Conservation (phyloP, 2,113 vertebrate species). For the Notarius lentiginosus region DNA sequence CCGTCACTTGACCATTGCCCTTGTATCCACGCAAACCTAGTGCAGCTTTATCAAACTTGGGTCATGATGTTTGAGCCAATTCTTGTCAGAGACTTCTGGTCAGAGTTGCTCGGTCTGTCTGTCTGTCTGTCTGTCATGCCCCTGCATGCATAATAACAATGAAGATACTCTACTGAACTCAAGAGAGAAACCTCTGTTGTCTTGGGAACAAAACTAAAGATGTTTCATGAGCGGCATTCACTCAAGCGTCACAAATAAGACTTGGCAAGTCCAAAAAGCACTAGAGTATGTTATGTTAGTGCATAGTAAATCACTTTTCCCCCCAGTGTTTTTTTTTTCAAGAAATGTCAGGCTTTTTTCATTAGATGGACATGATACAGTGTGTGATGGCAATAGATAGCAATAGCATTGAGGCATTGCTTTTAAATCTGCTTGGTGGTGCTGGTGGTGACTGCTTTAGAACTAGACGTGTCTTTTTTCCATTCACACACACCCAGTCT, state of each 20-base stretch:
- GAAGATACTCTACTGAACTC: slow-evolving; percentile 12
- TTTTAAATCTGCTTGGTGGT: slow-evolving; percentile 7
- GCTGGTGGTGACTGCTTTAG: slow-evolving; percentile 28
- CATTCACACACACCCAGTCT: neutral
- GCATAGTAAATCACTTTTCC: neutral
- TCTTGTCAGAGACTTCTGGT: slow-evolving; percentile 1
- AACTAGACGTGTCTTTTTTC: slow-evolving; percentile 3
- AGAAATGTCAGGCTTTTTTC: neutral
- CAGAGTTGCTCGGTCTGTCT: neutral
- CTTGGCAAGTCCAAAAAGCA: neutral
- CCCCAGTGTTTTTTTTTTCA: neutral
- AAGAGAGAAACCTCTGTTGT: slow-evolving; percentile 41
- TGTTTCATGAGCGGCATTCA: neutral
- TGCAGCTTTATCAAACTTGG: slow-evolving; percentile 62
- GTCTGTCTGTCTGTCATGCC: slow-evolving; percentile 1
- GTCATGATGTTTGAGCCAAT: slow-evolving; percentile 57
- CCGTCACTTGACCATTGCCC: slow-evolving; percentile 59
- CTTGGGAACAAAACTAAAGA: slow-evolving; percentile 49
- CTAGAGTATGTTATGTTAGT: neutral
- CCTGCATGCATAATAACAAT: slow-evolving; percentile 38
- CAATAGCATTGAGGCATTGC: slow-evolving; percentile 4
- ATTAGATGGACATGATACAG: slow-evolving; percentile 12
- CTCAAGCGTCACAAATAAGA: slow-evolving; percentile 11
- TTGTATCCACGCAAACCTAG: slow-evolving; percentile 50
- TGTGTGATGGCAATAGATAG: slow-evolving; percentile 10